Evolutionary conservation across 1,140 invertebrate genomes (phyloP), one percentile per base, ranked within the genome.

Genomic region (Melipona quadrifasciata): DNA sequence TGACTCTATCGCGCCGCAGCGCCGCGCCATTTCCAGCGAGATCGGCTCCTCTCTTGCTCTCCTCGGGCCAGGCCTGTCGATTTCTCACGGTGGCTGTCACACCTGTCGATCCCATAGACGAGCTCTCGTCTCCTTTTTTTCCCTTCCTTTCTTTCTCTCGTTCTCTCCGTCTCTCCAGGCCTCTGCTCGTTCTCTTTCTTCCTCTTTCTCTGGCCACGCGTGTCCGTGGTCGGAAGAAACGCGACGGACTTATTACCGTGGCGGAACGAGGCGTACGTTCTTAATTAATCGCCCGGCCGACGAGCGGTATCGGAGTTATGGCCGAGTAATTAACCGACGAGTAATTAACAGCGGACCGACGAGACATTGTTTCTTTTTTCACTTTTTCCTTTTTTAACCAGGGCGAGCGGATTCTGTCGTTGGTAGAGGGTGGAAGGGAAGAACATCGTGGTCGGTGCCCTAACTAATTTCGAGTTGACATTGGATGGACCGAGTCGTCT

Each of bases 231-330:
- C 51, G 53, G 71, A 71, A 70, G 65, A 80, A 71, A 57, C 53
- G 19, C 16, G 67, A 68, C 19, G 68, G 68, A 71, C 68, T 80
- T 72, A 72, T 72, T 72, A 80, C 34, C 70, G 70, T 11, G 55
- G 57, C 16, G 24, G 53, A 65, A 2, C n/a, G 8, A 81, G 39
- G 57, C 57, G 58, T 70, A n/a, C 71, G 16, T 67, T 75, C 58
- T 82, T 82, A 82, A 75, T 82, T 82, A 75, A 82, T 82, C 58
- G 80, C 4, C 31, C 10, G 24, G n/a, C n/a, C n/a, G 51, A 82
- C 70, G 55, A 82, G 39, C 47, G 55, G 61, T 27, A 21, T 6
- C 24, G 58, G 68, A 82, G 71, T 80, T 80, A 80, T 82, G 71
- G 58, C 16, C 58, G 71, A 65, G 71, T 55, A 82, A 81, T 81